These are phyloP conservation scores for Heterotis niloticus DNA, from an alignment of 2,113 vertebrate species.

Conservation along the genomic window DNA sequence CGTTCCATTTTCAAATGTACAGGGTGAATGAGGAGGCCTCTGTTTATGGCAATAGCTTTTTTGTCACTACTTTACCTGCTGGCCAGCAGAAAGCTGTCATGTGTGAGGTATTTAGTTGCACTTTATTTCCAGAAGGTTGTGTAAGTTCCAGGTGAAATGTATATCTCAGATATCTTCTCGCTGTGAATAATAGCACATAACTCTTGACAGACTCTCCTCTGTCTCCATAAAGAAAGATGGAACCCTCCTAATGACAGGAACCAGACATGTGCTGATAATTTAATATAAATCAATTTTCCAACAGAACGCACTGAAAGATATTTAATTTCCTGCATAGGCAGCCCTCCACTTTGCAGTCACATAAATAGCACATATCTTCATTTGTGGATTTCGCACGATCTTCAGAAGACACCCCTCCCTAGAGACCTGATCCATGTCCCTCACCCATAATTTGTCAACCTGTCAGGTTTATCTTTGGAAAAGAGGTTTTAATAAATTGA, in stretches of 20 bases:
- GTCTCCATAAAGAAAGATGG: not conserved
- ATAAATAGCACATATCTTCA: not conserved
- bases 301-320: not conserved
- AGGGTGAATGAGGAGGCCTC: no score
- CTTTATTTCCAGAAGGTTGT: no score
- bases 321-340: slow-evolving; percentile 33
- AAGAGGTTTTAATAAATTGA: slow-evolving; percentile 31
- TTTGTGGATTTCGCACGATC: slow-evolving; percentile 29
- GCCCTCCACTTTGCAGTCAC: not conserved
- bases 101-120: no score
- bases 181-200: not conserved
- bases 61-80: no score
- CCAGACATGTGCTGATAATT: not conserved
- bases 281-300: not conserved
- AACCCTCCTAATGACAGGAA: not conserved
- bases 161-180: not conserved
- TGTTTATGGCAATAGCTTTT: no score
- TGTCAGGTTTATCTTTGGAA: slow-evolving; percentile 33
- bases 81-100: no score
- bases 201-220: not conserved
- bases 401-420: slow-evolving; percentile 14
- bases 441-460: slow-evolving; percentile 32
- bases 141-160: not conserved
- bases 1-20: no score
- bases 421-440: not conserved